Percentiles rank a stretch among this genome's conserved stretches.
These are phyloP conservation scores for Dysdera silvatica DNA, from an alignment of 1,140 invertebrate species.

Conservation along the genomic window DNA sequence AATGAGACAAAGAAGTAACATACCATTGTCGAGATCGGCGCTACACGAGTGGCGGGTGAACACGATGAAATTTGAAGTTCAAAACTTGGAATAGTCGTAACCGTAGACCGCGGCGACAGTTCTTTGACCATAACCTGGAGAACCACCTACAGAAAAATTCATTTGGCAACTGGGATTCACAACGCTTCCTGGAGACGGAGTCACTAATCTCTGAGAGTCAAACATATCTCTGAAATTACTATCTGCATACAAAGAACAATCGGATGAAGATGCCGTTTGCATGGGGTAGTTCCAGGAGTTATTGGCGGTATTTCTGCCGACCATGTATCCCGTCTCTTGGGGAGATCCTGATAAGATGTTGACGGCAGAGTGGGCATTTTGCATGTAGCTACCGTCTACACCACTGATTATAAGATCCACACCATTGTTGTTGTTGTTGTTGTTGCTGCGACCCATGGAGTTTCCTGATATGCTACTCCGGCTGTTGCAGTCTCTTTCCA, in stretches of 20 bases:
- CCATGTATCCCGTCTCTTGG: constrained; percentile 17
- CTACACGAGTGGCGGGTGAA: too few relatives aligned
- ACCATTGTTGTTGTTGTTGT: constrained; percentile 17
- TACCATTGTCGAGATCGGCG: too few relatives aligned
- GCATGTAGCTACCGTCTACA: constrained; percentile 3
- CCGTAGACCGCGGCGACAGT: constrained; percentile 20
- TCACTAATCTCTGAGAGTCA: constrained; percentile 11
- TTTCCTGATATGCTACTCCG: constrained; percentile 16
- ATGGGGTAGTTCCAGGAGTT: constrained; percentile 21
- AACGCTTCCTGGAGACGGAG: constrained; percentile 1
- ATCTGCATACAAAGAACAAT: constrained; percentile 23
- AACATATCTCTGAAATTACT: constrained; percentile 23
- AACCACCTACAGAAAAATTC: constrained; percentile 19
- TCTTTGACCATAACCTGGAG: constrained; percentile 8
- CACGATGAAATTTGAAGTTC: too few relatives aligned
- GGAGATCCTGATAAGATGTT: constrained; percentile 13
- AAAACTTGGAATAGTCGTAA: constrained; percentile 26
- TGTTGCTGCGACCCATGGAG: neutral
- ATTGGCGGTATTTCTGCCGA: neutral
- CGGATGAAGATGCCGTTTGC: constrained; percentile 5
- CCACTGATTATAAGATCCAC: neutral
- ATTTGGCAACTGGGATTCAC: constrained; percentile 27
- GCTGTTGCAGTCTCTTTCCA: neutral
- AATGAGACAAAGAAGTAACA: too few relatives aligned
- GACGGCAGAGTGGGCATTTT: neutral